phyloP scores from a whole-genome alignment of 2,113 vertebrate species.

The Cynopterus brachyotis region DNA sequence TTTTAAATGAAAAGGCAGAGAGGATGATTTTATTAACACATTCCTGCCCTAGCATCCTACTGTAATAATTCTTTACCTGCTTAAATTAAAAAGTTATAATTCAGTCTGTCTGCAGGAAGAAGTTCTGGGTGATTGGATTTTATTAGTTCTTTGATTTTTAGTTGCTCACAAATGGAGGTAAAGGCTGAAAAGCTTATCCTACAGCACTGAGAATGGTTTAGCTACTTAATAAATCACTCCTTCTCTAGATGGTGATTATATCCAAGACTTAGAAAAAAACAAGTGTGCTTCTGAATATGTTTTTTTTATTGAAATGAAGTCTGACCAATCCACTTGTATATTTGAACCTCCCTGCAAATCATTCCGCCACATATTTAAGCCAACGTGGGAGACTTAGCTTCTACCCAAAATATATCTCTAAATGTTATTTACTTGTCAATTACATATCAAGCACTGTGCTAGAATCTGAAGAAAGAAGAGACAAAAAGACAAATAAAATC shows the following conservation, averaged over 20 bases:
- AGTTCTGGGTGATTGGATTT: slow-evolving; percentile 80
- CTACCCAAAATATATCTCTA: neutral
- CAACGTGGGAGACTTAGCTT: neutral
- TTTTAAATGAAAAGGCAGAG: slow-evolving; percentile 89
- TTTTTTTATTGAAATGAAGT: slow-evolving; percentile 48
- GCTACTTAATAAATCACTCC: slow-evolving; percentile 72
- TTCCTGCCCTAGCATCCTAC: slow-evolving; percentile 87
- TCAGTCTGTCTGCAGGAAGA: slow-evolving; percentile 80
- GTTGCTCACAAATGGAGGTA: slow-evolving; percentile 66
- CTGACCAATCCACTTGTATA: neutral
- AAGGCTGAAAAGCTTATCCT: slow-evolving; percentile 73
- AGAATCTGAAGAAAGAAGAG: neutral
- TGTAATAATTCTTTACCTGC: slow-evolving; percentile 86
- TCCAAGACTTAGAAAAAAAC: slow-evolving; percentile 29
- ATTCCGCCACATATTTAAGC: neutral
- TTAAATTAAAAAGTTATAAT: slow-evolving; percentile 88
- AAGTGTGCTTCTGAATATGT: slow-evolving; percentile 8
- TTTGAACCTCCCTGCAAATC: neutral
- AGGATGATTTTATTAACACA: slow-evolving; percentile 89
- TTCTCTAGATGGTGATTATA: slow-evolving; percentile 46
- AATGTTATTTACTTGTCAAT: neutral
- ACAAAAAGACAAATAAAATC: neutral
- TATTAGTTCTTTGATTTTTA: slow-evolving; percentile 79
- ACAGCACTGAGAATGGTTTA: slow-evolving; percentile 61
- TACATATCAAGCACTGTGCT: neutral